Conservation (phyloP, 2,113 vertebrate species). For the Brachyistius frenatus region DNA sequence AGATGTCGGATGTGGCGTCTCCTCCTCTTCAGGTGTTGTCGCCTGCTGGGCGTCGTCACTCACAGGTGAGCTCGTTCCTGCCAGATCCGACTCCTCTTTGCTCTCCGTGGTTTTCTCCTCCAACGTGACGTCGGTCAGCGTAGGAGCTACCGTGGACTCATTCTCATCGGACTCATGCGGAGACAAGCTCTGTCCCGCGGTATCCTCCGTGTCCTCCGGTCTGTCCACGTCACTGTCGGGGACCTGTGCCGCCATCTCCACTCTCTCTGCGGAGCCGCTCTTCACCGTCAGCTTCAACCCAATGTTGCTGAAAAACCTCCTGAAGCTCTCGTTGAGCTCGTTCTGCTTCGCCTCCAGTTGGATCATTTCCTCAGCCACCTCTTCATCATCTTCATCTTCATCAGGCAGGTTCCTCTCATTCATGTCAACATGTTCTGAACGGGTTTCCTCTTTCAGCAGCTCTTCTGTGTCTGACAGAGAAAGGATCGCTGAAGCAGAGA, state of each 20-base stretch:
- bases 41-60: constrained; percentile 42
- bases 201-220: constrained; percentile 59
- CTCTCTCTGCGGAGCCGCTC: constrained; percentile 87
- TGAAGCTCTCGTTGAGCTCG: constrained; percentile 89
- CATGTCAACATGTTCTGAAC: constrained; percentile 64
- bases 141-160: constrained; percentile 66
- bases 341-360: constrained; percentile 77
- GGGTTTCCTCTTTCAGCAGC: constrained; percentile 45
- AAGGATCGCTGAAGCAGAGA: constrained; percentile 77
- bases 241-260: constrained; percentile 79
- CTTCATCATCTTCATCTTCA: constrained; percentile 56
- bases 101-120: constrained; percentile 55
- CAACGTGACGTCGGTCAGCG: constrained; percentile 57
- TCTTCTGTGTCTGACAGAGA: constrained; percentile 63
- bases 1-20: constrained; percentile 37
- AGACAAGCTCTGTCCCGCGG: constrained; percentile 8
- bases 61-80: constrained; percentile 12
- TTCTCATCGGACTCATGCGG: constrained; percentile 27
- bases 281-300: constrained; percentile 93
- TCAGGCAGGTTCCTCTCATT: constrained; percentile 69
- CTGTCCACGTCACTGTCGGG: constrained; percentile 68
- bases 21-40: constrained; percentile 25
- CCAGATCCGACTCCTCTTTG: constrained; percentile 65
- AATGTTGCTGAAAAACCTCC: constrained; percentile 92
- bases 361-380: constrained; percentile 72